Evolutionary conservation across 2,113 vertebrate genomes (phyloP).

Genomic region (Aptenodytes forsteri): DNA sequence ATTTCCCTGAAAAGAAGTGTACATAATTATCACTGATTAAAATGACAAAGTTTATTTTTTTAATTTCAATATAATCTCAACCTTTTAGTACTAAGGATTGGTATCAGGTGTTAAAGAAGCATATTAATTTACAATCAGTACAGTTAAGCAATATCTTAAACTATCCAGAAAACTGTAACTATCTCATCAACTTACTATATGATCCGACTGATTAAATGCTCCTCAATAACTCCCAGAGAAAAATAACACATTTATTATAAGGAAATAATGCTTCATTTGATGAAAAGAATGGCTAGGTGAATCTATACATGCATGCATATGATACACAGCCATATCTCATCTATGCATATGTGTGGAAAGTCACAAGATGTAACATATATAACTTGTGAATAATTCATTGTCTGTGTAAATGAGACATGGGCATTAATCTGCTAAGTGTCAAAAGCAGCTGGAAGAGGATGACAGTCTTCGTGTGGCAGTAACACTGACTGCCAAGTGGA

Average conservation of each 20-base stretch:
- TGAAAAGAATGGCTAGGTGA: neutral
- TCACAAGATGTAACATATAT: neutral
- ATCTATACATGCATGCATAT: neutral
- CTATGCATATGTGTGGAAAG: neutral
- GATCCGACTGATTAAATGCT: neutral
- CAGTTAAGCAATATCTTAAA: neutral
- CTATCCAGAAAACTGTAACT: neutral
- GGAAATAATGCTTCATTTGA: neutral
- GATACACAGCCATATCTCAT: neutral
- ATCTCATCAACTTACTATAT: neutral
- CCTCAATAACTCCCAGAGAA: neutral
- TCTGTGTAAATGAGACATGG: neutral
- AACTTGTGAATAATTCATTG: neutral
- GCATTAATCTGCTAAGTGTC: neutral
- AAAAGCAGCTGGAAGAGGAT: neutral
- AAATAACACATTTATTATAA: neutral
- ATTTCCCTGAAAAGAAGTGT: constrained; percentile 63
- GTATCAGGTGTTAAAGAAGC: neutral
- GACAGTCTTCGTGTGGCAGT: neutral
- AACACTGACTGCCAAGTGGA: neutral
- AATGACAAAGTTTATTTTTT: neutral
- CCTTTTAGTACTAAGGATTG: neutral
- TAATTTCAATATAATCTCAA: neutral
- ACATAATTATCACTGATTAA: neutral
- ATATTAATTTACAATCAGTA: neutral